phyloP scores from a whole-genome alignment of 53 echinoderm and acorn worm species.

The Mesocentrotus franciscanus region DNA sequence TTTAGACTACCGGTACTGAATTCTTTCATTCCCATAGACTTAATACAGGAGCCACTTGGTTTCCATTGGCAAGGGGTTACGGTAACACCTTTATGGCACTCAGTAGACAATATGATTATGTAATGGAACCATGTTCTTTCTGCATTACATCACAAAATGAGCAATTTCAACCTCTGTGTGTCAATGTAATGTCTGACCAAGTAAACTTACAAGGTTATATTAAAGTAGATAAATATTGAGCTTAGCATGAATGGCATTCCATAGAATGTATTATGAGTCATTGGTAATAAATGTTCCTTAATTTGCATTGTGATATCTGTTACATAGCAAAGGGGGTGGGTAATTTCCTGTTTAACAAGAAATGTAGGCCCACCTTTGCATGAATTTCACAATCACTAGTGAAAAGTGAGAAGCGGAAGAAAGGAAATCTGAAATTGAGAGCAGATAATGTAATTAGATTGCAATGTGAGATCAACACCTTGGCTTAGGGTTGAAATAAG shows the following conservation, averaged over 20 bases:
- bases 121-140: neutral
- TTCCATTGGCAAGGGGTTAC: too few species aligned
- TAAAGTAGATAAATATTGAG: neutral
- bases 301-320: neutral
- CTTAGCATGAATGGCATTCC: conserved; percentile 16
- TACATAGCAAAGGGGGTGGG: neutral
- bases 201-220: neutral
- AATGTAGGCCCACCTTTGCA: neutral
- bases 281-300: neutral
- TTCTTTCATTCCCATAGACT: too few species aligned
- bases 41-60: too few species aligned
- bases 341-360: neutral
- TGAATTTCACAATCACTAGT: neutral
- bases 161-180: neutral
- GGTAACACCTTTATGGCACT: too few species aligned
- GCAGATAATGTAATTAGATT: neutral
- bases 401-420: conserved; percentile 32
- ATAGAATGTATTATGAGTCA: neutral
- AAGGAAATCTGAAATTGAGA: conserved; percentile 17
- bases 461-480: conserved; percentile 4
- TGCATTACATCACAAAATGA: neutral
- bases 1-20: too few species aligned
- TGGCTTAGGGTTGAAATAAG: conserved; percentile 21
- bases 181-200: neutral
- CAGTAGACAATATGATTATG: too few species aligned